These are phyloP conservation scores for Acleris emargana DNA, from an alignment of 2,888 invertebrate genomes.

Conservation along the genomic window DNA sequence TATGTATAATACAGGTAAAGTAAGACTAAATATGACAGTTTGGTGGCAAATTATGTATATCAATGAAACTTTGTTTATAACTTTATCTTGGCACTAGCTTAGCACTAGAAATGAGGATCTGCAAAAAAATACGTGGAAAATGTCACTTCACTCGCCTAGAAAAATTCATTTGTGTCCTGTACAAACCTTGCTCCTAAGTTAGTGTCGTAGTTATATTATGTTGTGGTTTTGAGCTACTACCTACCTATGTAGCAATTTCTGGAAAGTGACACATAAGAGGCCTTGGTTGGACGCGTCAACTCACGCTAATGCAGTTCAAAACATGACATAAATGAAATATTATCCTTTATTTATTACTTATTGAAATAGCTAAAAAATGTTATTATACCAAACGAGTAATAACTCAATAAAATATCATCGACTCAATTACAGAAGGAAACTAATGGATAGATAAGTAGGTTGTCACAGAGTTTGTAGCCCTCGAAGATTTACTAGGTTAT, in stretches of 20 bases:
- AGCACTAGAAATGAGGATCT: too few relatives aligned
- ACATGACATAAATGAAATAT: slow-evolving; percentile 10
- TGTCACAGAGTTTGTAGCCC: background rate
- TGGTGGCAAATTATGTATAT: too few relatives aligned
- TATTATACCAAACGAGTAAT: too few relatives aligned
- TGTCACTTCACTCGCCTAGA: too few relatives aligned
- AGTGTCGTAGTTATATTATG: background rate
- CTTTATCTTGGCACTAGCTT: too few relatives aligned
- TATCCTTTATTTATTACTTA: background rate
- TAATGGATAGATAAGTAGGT: slow-evolving; percentile 1
- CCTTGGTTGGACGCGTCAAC: slow-evolving; percentile 11
- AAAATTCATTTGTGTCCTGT: too few relatives aligned
- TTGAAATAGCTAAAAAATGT: background rate
- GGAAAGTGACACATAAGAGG: slow-evolving; percentile 18
- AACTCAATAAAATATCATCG: too few relatives aligned
- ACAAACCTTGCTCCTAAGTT: background rate
- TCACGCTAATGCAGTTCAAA: slow-evolving; percentile 21
- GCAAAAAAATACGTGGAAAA: too few relatives aligned
- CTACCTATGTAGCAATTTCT: slow-evolving; percentile 23
- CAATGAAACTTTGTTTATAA: too few relatives aligned
- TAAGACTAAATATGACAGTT: too few relatives aligned
- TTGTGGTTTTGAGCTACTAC: slow-evolving; percentile 9
- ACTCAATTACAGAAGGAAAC: too few relatives aligned
- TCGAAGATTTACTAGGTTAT: slow-evolving; percentile 40
- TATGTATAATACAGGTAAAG: too few relatives aligned